Conservation (phyloP, 2,888 invertebrate genomes). For the Mycogona germanica region DNA sequence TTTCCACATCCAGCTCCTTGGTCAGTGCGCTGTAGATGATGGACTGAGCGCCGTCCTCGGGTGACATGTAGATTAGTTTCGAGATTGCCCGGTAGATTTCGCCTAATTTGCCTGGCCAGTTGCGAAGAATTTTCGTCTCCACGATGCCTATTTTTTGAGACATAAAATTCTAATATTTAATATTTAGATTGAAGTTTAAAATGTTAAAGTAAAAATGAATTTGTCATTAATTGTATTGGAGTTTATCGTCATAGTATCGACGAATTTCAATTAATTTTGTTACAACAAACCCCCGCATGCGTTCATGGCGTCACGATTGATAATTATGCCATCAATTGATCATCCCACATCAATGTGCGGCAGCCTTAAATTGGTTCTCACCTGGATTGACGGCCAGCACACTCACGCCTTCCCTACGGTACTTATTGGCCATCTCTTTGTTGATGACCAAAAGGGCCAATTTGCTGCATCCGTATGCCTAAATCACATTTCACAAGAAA, state of each 20-base stretch:
- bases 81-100: constrained; percentile 17
- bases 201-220: not conserved
- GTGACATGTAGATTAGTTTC: constrained; percentile 19
- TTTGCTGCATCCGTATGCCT: constrained; percentile 20
- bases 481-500: constrained; percentile 16
- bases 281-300: no score
- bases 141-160: constrained; percentile 18
- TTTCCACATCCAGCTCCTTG: constrained; percentile 14
- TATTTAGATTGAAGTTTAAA: not conserved
- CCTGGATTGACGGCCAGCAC: constrained; percentile 21
- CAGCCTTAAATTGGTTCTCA: no score
- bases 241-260: no score
- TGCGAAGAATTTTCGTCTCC: constrained; percentile 18
- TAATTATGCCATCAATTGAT: no score
- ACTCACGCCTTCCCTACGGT: constrained; percentile 15
- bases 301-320: no score
- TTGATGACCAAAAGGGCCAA: constrained; percentile 18
- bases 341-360: no score
- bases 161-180: not conserved
- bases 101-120: constrained; percentile 20
- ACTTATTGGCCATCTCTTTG: constrained; percentile 20
- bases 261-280: no score
- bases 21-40: constrained; percentile 18
- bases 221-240: not conserved
- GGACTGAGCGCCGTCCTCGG: constrained; percentile 22